Evolutionary conservation across 2,888 invertebrate genomes (phyloP).

Genomic region (Drepanosiphum platanoidis): DNA sequence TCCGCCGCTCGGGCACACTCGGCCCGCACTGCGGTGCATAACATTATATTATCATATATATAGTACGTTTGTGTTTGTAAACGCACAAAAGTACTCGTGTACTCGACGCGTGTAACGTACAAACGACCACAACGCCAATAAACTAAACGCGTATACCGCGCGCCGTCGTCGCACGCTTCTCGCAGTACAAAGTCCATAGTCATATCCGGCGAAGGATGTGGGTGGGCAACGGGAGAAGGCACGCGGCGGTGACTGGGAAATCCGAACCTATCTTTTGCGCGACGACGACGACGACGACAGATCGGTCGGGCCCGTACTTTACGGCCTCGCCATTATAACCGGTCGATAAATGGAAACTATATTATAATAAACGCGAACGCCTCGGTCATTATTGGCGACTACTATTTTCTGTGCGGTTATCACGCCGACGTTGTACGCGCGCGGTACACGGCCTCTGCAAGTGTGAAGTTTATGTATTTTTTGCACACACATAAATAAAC

Average conservation of each 20-base stretch:
- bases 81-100: conserved; percentile 28
- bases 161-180: background rate
- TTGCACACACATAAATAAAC: no score
- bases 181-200: background rate
- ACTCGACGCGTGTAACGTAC: background rate
- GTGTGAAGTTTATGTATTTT: no score
- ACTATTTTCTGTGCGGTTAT: background rate
- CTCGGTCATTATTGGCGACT: background rate
- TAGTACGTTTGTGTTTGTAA: background rate
- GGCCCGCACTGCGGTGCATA: background rate
- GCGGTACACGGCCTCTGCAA: no score
- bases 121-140: conserved; percentile 31
- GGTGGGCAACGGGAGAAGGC: background rate
- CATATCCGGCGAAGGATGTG: background rate
- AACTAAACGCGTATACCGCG: background rate
- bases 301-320: conserved; percentile 13
- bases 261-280: background rate
- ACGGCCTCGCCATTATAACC: background rate
- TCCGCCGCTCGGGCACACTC: background rate
- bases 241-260: background rate
- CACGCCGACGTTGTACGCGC: no score
- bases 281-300: background rate
- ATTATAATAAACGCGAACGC: background rate
- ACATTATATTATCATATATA: background rate
- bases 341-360: background rate